These are phyloP conservation scores for Phylloscopus whistleri DNA, from an alignment of 2,113 vertebrate genomes.

Conservation along the genomic window DNA sequence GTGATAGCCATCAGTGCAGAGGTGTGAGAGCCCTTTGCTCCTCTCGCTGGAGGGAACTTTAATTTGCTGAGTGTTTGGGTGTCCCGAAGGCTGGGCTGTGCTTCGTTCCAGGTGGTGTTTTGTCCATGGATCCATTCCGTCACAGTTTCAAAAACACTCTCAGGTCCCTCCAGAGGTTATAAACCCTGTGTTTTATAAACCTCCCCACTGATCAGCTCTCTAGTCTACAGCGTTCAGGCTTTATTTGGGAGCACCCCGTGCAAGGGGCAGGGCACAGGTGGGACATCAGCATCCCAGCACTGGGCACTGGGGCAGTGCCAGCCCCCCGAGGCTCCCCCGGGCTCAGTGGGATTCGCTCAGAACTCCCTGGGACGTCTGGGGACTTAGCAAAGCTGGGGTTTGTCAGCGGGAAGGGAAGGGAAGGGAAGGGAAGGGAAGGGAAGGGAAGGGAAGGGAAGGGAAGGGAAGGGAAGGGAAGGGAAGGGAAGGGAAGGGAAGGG, in stretches of 20 bases:
- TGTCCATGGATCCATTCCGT: background rate
- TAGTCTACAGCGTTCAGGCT: background rate
- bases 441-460: background rate
- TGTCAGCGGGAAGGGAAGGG: background rate
- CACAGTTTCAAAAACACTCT: background rate
- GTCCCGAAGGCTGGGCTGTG: background rate
- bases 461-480: no score
- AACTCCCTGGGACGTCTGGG: background rate
- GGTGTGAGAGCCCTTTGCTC: background rate
- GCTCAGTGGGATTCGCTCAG: background rate
- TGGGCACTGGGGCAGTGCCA: background rate
- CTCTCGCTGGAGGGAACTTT: background rate
- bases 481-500: background rate
- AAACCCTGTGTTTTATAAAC: background rate
- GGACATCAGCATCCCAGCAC: rapidly evolving
- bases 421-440: no score
- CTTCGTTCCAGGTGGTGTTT: background rate
- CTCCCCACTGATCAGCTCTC: background rate
- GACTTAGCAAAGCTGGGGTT: background rate
- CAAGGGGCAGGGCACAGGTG: background rate
- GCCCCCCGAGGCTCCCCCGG: rapidly evolving
- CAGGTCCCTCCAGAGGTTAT: background rate
- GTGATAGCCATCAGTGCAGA: background rate
- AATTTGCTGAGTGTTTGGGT: background rate
- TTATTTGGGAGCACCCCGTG: background rate